A percentile compares a stretch with the other conserved stretches of the same genome.
These are phyloP conservation scores for Harpalus rubripes DNA, from an alignment of 2,888 invertebrate species.

Conservation along the genomic window DNA sequence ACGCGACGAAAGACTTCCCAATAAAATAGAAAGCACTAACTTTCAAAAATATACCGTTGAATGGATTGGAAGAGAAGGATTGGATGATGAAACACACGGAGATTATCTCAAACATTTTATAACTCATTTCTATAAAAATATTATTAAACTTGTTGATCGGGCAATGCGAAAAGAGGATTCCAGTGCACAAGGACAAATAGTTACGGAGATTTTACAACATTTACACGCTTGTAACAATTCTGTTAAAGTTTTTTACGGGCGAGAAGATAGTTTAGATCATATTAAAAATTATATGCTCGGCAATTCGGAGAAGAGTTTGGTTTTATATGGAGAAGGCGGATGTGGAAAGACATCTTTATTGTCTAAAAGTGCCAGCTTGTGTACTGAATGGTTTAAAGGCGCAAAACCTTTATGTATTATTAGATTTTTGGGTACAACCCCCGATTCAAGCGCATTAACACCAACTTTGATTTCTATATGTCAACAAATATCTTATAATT, in stretches of 20 bases:
- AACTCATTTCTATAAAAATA: conserved; percentile 95
- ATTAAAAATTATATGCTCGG: conserved; percentile 92
- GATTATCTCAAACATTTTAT: conserved; percentile 97
- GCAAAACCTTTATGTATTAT: conserved; percentile 92
- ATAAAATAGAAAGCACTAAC: conserved; percentile 93
- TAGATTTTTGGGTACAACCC: conserved; percentile 97
- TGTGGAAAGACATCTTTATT: conserved; percentile 98
- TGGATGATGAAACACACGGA: conserved; percentile 94
- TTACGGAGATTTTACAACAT: conserved; percentile 96
- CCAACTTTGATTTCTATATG: conserved; percentile 32
- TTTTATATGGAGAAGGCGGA: conserved; percentile 96
- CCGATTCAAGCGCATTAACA: conserved; percentile 84
- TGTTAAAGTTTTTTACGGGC: conserved; percentile 95
- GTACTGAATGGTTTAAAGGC: conserved; percentile 86
- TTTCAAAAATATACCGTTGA: conserved; percentile 96
- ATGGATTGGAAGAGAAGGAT: conserved; percentile 97
- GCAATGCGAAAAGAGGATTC: conserved; percentile 98
- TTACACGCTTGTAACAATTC: conserved; percentile 97
- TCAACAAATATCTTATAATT: conserved; percentile 91
- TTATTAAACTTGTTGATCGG: conserved; percentile 93
- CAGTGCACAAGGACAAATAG: conserved; percentile 94
- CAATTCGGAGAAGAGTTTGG: conserved; percentile 91
- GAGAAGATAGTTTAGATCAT: conserved; percentile 90
- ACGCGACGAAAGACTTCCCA: conserved; percentile 92
- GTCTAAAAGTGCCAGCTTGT: conserved; percentile 93